A percentile compares a stretch with the other conserved stretches of the same genome.
Conservation (phyloP, 2,888 invertebrate species). For the Plusia festucae region DNA sequence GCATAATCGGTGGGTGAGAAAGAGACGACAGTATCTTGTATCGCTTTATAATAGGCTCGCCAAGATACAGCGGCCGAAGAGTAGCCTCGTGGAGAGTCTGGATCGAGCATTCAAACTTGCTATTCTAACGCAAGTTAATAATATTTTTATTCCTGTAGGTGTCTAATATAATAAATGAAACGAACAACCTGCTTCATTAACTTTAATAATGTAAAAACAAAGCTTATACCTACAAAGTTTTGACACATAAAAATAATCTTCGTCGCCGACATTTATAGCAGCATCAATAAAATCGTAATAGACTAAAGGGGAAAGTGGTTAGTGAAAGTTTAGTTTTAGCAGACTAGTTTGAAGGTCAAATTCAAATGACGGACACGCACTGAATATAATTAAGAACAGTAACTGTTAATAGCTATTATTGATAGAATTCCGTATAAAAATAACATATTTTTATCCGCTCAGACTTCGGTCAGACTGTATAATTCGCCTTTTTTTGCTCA, state of each 20-base stretch:
- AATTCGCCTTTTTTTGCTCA: too few relatives aligned
- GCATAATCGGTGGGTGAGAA: too few relatives aligned
- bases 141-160: too few relatives aligned
- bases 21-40: too few relatives aligned
- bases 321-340: constrained; percentile 66
- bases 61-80: too few relatives aligned
- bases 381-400: constrained; percentile 44
- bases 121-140: too few relatives aligned
- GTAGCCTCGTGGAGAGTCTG: too few relatives aligned
- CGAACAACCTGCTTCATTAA: too few relatives aligned
- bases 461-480: background rate
- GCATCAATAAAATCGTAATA: constrained; percentile 34
- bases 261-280: constrained; percentile 14
- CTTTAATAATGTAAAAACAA: background rate
- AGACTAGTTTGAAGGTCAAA: constrained; percentile 57
- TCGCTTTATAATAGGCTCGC: too few relatives aligned
- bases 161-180: too few relatives aligned
- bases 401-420: background rate
- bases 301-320: constrained; percentile 61
- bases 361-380: constrained; percentile 46
- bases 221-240: too few relatives aligned
- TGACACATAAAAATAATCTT: constrained; percentile 21
- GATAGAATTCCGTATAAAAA: constrained; percentile 11
- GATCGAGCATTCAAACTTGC: too few relatives aligned
- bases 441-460: background rate